Base-by-base conservation (phyloP, 2,797 vertebrate genomes). In the Characodon lateralis region DNA sequence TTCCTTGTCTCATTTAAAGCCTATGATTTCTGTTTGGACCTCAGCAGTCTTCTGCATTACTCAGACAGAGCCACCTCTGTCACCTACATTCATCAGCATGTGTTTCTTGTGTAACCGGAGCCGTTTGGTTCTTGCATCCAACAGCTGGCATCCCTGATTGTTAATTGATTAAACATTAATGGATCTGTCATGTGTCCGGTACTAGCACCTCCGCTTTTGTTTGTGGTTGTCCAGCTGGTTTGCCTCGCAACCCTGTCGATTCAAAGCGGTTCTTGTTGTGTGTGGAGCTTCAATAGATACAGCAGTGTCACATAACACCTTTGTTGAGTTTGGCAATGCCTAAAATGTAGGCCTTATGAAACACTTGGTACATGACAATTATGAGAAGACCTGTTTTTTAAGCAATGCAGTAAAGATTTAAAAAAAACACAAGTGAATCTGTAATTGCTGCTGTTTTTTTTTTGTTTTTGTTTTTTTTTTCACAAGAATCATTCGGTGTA, bases 111-210 rank as follows among this genome's bases (percentile, higher is more conserved):
- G 91, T 78, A 93, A 93, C 83, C 6, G 4, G 80, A 93, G 82
- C 74, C 1, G 51, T 53, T 76, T 78, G 75, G 76, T 83, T 79
- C 68, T 76, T 68, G 61, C 76, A 72, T 82, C 87, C 79, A 83
- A 87, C 83, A 77, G 71, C 86, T 85, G 65, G 76, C 84, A 82
- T 80, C 78, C 78, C 43, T 12, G 87, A 86, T 90, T 84, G 73
- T 63, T 85, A 77, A 86, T 90, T 81, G 88, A 91, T 95, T 74
- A 93, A 94, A 93, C 80, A 89, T 94, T 91, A 85, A 94, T 91
- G 91, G 85, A 61, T 83, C 55, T 2, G 78, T 73, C 90, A 90
- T 87, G 84, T 86, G 83, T 51, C 56, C 72, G 87, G 86, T 81
- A 89, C 16, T 5, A 85, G 93, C 85, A 90, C 84, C 87, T 79